Conservation (phyloP, 30 jellyfish, hydroid and myxozoan genomes). For the Sanderia malayensis region DNA sequence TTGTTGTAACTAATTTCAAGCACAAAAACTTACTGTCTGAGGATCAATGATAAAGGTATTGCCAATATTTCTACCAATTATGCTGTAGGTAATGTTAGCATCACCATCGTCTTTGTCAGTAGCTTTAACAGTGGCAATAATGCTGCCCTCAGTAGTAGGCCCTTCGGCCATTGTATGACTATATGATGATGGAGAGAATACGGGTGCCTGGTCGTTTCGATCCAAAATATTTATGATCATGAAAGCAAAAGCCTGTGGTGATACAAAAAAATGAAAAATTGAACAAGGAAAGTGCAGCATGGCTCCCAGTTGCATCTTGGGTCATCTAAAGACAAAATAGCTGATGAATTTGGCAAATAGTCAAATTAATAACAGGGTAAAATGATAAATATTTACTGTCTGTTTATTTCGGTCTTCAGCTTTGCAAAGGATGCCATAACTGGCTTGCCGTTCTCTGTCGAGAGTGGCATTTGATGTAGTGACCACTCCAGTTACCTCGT, state of each 20-base stretch:
- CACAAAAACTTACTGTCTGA: slow-evolving; percentile 40
- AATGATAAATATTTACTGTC: slow-evolving; percentile 23
- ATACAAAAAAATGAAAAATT: too few relatives aligned
- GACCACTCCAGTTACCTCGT: slow-evolving; percentile 47
- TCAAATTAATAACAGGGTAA: too few relatives aligned
- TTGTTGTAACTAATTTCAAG: too few relatives aligned
- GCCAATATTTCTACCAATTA: slow-evolving; percentile 61
- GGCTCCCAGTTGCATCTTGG: too few relatives aligned
- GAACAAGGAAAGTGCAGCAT: too few relatives aligned
- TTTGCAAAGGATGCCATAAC: slow-evolving; percentile 37
- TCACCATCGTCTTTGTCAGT: slow-evolving; percentile 76
- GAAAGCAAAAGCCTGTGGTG: slow-evolving; percentile 57
- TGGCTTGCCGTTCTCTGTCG: slow-evolving; percentile 48
- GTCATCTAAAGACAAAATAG: too few relatives aligned
- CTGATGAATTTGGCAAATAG: too few relatives aligned
- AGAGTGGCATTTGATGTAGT: slow-evolving; percentile 41
- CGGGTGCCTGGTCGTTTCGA: slow-evolving; percentile 75
- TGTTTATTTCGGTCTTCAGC: slow-evolving; percentile 53
- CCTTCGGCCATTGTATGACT: slow-evolving; percentile 55
- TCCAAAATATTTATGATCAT: slow-evolving; percentile 52
- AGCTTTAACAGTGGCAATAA: slow-evolving; percentile 67
- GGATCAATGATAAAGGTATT: slow-evolving; percentile 47
- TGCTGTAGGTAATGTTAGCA: slow-evolving; percentile 53
- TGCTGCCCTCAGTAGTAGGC: slow-evolving; percentile 29
- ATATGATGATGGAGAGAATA: slow-evolving; percentile 37